Base-by-base conservation (phyloP, 2,888 invertebrate genomes). In the Dusona sp. region DNA sequence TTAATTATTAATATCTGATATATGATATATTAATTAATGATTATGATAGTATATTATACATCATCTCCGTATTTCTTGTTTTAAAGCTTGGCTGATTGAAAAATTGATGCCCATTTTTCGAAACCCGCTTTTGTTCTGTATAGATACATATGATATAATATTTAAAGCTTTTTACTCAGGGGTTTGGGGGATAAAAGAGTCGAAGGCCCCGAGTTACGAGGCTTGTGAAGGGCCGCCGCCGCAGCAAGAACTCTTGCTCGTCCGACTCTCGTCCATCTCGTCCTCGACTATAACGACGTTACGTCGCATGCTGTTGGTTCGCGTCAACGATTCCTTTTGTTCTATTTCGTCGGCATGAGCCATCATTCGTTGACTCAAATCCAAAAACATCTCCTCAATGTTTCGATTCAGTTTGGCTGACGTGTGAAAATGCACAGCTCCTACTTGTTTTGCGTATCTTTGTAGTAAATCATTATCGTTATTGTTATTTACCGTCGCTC, bases 351-450 rank as follows among this genome's bases (percentile, higher is more conserved):
- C 93, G 0, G 93, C 93, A 51, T 93, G 92, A 8, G 90, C 88
- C 81, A 98, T 96, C 97, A 98, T 97, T 90, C 96, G 96, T 92
- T 96, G 96, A 54, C 98, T 97, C 84, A 99, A 94, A 88, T 97
- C 97, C 72, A 98, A 94, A 94, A 99, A 99, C 92, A 99, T 95
- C 86, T 99, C 98, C 93, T 98, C 98, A 7, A 99, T 97, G 45
- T 98, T 98, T 94, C 97, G 96, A 94, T 98, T 98, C 84, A 97
- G 94, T 95, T 99, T 99, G 0, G 99, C 99, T 45, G 99, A 99
- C 48, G 99, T 98, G 93, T 98, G 97, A 94, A 97, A 98, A 94
- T 99, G 99, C 91, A 96, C 96, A 1, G 99, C 99, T 79, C 98
- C 98, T 8, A 99, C 99, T 93, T 97, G 97, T 88, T 96, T 96